Conservation (phyloP, 2,113 vertebrate genomes). For the Grallaria varia region DNA sequence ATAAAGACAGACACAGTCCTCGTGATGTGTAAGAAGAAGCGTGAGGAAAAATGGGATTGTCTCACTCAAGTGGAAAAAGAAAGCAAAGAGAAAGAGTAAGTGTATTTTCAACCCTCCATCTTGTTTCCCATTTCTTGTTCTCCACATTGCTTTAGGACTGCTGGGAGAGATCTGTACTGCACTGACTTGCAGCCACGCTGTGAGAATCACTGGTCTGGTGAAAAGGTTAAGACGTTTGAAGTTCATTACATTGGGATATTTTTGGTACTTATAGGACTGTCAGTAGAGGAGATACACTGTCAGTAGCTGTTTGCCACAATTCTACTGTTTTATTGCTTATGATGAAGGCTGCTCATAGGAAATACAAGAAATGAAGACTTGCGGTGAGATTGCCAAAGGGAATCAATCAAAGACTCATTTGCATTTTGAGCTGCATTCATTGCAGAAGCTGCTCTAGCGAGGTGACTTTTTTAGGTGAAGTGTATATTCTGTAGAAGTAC, state of each 20-base stretch:
- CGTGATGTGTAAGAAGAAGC: constrained; percentile 91
- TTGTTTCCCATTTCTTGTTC: background rate
- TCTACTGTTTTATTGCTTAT: background rate
- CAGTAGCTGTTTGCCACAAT: background rate
- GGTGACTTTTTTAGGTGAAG: background rate
- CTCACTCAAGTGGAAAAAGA: constrained; percentile 92
- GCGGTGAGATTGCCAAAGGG: background rate
- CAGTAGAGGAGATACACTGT: background rate
- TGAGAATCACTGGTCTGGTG: background rate
- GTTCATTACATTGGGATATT: background rate
- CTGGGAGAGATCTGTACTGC: background rate
- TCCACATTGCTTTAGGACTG: background rate
- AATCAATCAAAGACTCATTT: background rate
- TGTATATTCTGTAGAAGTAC: background rate
- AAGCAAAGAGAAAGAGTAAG: constrained; percentile 95
- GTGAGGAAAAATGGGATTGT: constrained; percentile 90
- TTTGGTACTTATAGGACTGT: background rate
- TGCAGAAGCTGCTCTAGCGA: background rate
- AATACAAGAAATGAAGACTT: background rate
- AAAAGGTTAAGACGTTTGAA: background rate
- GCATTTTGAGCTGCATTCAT: background rate
- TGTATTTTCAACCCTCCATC: background rate
- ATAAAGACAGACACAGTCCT: constrained; percentile 93
- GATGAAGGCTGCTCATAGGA: background rate
- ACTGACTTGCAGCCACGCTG: background rate